Base-by-base conservation (phyloP, 2,113 vertebrate species). In the Cyphomyrus discorhynchus region DNA sequence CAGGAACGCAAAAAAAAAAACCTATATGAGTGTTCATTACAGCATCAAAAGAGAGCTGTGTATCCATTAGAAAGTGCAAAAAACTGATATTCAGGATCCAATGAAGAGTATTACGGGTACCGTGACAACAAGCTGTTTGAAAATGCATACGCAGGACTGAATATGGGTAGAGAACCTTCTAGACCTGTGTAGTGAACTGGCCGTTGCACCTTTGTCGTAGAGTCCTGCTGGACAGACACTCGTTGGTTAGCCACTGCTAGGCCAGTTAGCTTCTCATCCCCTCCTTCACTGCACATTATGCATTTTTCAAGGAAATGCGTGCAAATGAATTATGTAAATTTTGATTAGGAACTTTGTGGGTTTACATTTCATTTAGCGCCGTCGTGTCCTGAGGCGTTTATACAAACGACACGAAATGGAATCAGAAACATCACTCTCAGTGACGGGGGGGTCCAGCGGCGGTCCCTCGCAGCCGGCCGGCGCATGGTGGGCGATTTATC, bases 281-380 rank as follows among this genome's bases (percentile, higher is more conserved):
- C 94, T 95, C 95, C 94, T 94, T 91, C 94, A 94, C 92, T 93
- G 94, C 88, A 93, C 94, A 93, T 93, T 93, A 94, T 95, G 92
- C 93, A 94, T 94, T 95, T 56, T 94, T 95, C 93, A 94, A 95
- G 95, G 93, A 95, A 96, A 95, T 91, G 94, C 93, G 92, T 95
- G 94, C 92, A 96, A 96, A 96, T 96, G 95, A 96, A 96, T 96
- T 96, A 96, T 96, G 96, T 95, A 96, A 96, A 96, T 96, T 96
- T 92, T 95, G 95, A 96, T 96, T 95, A 95, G 93, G 95, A 96
- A 95, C 95, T 94, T 92, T 93, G 94, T 94, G 94, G 94, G 95
- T 95, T 94, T 90, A 94, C 94, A 94, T 96, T 95, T 96, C 95
- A 95, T 96, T 96, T 96, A 95, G 95, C 92, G 93, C 70, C 89